These are phyloP conservation scores for Cosmia pyralina DNA, from an alignment of 2,888 invertebrate genomes.

Conservation along the genomic window DNA sequence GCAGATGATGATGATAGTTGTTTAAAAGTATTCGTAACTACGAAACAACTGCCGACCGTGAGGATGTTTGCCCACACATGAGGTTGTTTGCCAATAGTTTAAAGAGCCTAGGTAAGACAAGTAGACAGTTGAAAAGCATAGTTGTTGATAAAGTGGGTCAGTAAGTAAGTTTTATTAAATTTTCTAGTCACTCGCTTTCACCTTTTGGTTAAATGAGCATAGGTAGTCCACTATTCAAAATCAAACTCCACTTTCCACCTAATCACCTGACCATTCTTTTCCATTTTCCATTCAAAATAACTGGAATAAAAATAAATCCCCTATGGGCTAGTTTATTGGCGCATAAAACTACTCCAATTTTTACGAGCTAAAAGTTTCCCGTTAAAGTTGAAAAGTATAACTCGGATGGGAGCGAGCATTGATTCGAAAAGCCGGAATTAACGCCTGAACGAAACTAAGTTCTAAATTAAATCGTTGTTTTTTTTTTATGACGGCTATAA, in stretches of 20 bases:
- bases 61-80: too few species aligned
- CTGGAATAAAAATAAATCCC: constrained; percentile 41
- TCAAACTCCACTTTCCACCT: constrained; percentile 17
- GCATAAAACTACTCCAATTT: constrained; percentile 57
- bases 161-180: neutral
- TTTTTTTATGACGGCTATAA: constrained; percentile 48
- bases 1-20: neutral
- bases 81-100: neutral
- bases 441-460: constrained; percentile 48
- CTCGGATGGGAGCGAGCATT: constrained; percentile 46
- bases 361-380: constrained; percentile 52
- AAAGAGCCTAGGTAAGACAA: too few species aligned
- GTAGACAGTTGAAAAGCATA: neutral
- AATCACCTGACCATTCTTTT: constrained; percentile 39
- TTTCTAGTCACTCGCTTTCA: neutral
- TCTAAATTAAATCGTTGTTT: constrained; percentile 50
- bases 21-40: too few species aligned
- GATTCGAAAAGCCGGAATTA: constrained; percentile 51
- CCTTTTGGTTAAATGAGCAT: neutral
- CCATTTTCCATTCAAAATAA: constrained; percentile 34
- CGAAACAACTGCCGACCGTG: too few species aligned
- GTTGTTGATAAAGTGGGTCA: neutral
- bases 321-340: constrained; percentile 47
- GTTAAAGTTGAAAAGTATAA: constrained; percentile 52
- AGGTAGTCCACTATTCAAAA: neutral